Conservation (phyloP, 2,888 invertebrate genomes). For the Taenaris catops region DNA sequence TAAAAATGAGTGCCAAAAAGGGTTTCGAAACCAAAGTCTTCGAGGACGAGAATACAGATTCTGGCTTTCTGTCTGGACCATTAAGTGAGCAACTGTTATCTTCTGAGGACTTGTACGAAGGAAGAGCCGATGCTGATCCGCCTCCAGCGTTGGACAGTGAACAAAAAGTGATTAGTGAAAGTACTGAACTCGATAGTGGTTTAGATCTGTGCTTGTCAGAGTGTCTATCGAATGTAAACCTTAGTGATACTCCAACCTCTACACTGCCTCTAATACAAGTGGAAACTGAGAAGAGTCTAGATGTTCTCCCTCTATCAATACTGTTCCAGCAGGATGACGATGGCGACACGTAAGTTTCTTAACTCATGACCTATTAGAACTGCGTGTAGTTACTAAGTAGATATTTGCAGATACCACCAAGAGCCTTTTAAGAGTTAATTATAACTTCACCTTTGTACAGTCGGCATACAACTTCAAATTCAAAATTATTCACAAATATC, state of each 20-base stretch:
- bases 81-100: slow-evolving; percentile 35
- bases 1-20: slow-evolving; percentile 66
- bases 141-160: slow-evolving; percentile 26
- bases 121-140: slow-evolving; percentile 8
- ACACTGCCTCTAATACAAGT: slow-evolving; percentile 31
- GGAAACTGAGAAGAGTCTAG: slow-evolving; percentile 26
- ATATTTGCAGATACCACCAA: too few species aligned
- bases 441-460: too few species aligned
- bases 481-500: too few species aligned
- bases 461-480: too few species aligned
- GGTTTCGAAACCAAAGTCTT: slow-evolving; percentile 48
- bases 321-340: slow-evolving; percentile 90
- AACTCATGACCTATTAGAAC: too few species aligned
- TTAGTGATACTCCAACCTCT: slow-evolving; percentile 30
- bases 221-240: slow-evolving; percentile 79
- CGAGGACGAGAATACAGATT: slow-evolving; percentile 53
- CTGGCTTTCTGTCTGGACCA: slow-evolving; percentile 57
- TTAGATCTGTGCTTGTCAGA: slow-evolving; percentile 77
- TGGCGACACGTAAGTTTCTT: slow-evolving; percentile 90
- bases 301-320: slow-evolving; percentile 78
- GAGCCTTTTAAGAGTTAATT: too few species aligned
- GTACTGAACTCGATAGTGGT: slow-evolving; percentile 81
- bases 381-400: too few species aligned
- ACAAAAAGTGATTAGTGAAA: slow-evolving; percentile 39
- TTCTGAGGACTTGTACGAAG: slow-evolving; percentile 21